Base-by-base conservation (phyloP, 2,888 invertebrate genomes). In the Aelia acuminata region DNA sequence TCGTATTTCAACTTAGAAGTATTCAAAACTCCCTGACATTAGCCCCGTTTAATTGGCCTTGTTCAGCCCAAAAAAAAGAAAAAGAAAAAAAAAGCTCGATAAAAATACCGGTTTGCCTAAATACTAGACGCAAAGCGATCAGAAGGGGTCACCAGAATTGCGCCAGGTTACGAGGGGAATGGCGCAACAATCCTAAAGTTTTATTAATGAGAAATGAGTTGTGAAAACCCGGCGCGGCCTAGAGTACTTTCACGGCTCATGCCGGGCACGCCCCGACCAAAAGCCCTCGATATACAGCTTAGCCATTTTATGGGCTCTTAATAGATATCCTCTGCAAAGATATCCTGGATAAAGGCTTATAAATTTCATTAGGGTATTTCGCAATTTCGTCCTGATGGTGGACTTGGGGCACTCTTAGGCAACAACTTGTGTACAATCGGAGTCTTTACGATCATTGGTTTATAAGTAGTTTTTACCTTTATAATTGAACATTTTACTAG, bases 181-280 rank as follows among this genome's bases (percentile, higher is more conserved):
- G 39, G 80, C 43, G 80, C n/a, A 80, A 80, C 35, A 10, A 3
- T 22, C 18, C 43, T 80, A 80, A 80, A 80, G 80, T 80, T 80
- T 80, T 80, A 80, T 80, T 80, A 80, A 80, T 80, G 80, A 80
- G 39, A 80, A 80, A 47, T 80, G 80, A 39, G 43, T 47, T 80
- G 80, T 80, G 80, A 80, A 80, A 80, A 80, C 63, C 35, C 7
- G 4, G 26, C 63, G 1, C 31, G 63, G 75, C 43, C 43, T 80
- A 80, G 43, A n/a, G 80, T 35, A 47, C 43, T 80, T 80, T 80
- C 63, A 70, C 63, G 63, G 63, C 63, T 70, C 7, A 8, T 35
- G 31, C 18, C 35, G 63, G 63, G 18, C 63, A 70, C 63, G 63
- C 63, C 63, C 35, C 31, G 35, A 2, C 13, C 8, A 57, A n/a